Conservation (phyloP, 2,113 vertebrate genomes). For the Triplophysa tibetana region DNA sequence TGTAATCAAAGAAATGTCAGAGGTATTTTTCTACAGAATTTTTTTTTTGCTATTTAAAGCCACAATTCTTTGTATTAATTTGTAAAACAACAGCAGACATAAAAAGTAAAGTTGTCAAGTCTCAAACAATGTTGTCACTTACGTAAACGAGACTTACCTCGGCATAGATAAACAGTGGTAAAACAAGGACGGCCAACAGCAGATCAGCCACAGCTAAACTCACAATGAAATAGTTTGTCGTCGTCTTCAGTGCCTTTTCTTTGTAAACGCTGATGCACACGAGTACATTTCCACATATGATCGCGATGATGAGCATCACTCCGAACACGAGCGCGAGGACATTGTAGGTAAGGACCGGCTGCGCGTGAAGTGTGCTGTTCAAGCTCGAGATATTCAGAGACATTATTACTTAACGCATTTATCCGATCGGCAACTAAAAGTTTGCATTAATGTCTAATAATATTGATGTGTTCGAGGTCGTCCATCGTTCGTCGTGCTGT, state of each 20-base stretch:
- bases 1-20: too few species aligned
- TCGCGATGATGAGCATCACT: constrained; percentile 78
- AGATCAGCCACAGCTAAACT: constrained; percentile 89
- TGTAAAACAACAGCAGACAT: too few species aligned
- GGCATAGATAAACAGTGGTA: constrained; percentile 90
- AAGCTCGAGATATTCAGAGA: constrained; percentile 56
- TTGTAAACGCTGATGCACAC: constrained; percentile 88
- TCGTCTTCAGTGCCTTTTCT: constrained; percentile 89
- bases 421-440: constrained; percentile 26
- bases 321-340: constrained; percentile 82
- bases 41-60: too few species aligned
- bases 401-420: constrained; percentile 56
- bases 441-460: neutral
- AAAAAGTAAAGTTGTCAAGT: too few species aligned
- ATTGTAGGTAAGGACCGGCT: constrained; percentile 55
- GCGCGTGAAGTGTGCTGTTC: constrained; percentile 54
- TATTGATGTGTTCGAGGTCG: neutral
- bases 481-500: constrained; percentile 11
- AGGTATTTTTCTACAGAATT: too few species aligned
- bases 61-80: too few species aligned
- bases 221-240: constrained; percentile 94
- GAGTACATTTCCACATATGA: constrained; percentile 85
- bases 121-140: too few species aligned
- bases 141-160: constrained; percentile 72
- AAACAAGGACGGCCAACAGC: constrained; percentile 86